Conservation (phyloP, 2,888 invertebrate species). For the Epistrophella euchroma region DNA sequence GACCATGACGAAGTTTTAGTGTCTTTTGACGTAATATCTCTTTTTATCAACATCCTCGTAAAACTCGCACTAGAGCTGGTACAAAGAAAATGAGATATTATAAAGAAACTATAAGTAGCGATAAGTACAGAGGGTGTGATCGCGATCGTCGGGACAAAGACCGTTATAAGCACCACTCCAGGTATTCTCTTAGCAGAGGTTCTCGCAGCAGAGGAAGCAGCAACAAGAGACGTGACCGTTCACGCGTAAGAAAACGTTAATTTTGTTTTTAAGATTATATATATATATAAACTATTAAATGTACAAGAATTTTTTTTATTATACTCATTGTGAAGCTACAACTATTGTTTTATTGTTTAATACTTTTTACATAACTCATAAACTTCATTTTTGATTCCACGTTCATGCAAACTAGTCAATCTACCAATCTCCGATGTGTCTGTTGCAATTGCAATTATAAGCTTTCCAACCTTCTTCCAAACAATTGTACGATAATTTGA, state of each 20-base stretch:
- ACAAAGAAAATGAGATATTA: too few relatives aligned
- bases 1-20: too few relatives aligned
- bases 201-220: conserved; percentile 78
- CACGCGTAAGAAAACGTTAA: conserved; percentile 82
- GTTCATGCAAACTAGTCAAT: conserved; percentile 90
- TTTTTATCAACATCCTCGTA: too few relatives aligned
- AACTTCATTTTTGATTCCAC: conserved; percentile 94
- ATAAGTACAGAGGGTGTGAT: conserved; percentile 80
- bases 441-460: conserved; percentile 97
- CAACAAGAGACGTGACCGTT: conserved; percentile 81
- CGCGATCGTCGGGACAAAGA: conserved; percentile 74
- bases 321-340: conserved; percentile 46
- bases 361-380: conserved; percentile 87
- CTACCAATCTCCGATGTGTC: conserved; percentile 88
- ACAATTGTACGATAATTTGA: conserved; percentile 92
- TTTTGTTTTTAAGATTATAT: not conserved
- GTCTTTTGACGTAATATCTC: too few relatives aligned
- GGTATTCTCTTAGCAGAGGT: conserved; percentile 79
- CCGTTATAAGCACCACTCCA: conserved; percentile 81
- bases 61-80: too few relatives aligned
- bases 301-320: conserved; percentile 16
- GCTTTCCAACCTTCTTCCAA: conserved; percentile 96
- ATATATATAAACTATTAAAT: conserved; percentile 31
- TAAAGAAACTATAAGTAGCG: too few relatives aligned
- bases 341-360: conserved; percentile 39